Percentiles rank a stretch among this genome's conserved stretches.
These are phyloP conservation scores for Reticulitermes lucifugus DNA, from an alignment of 2,888 invertebrate species.

Conservation along the genomic window DNA sequence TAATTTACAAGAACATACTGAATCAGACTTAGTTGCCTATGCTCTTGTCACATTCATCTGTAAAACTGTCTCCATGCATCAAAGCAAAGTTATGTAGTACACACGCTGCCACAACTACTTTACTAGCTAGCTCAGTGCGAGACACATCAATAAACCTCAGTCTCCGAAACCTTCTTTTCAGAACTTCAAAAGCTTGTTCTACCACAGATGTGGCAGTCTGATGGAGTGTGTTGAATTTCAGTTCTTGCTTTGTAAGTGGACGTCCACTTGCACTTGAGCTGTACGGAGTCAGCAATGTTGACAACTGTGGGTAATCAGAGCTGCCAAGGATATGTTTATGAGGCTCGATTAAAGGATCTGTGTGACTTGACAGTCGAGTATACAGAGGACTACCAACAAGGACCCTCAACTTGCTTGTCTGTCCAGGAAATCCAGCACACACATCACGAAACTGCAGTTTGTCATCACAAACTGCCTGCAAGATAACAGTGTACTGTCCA, in stretches of 20 bases:
- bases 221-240: conserved; percentile 47
- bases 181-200: conserved; percentile 27
- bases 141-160: conserved; percentile 42
- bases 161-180: conserved; percentile 43
- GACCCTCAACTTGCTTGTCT: conserved; percentile 39
- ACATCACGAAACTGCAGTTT: conserved; percentile 50
- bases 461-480: conserved; percentile 49
- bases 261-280: conserved; percentile 25
- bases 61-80: conserved; percentile 32
- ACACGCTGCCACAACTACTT: conserved; percentile 49
- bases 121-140: conserved; percentile 36
- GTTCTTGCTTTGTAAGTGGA: conserved; percentile 38
- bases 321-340: conserved; percentile 46
- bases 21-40: too few species aligned
- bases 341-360: conserved; percentile 45
- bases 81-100: conserved; percentile 51
- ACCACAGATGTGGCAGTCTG: conserved; percentile 31
- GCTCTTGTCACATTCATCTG: neutral
- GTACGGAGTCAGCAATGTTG: conserved; percentile 50
- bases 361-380: conserved; percentile 18
- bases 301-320: conserved; percentile 47
- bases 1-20: too few species aligned
- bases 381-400: conserved; percentile 49
- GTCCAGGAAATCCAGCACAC: conserved; percentile 49
- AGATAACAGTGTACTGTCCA: conserved; percentile 39